Percentiles rank a stretch among this genome's conserved stretches.
Evolutionary conservation across 2,113 vertebrate genomes (phyloP).

Genomic region (Catharus minimus): DNA sequence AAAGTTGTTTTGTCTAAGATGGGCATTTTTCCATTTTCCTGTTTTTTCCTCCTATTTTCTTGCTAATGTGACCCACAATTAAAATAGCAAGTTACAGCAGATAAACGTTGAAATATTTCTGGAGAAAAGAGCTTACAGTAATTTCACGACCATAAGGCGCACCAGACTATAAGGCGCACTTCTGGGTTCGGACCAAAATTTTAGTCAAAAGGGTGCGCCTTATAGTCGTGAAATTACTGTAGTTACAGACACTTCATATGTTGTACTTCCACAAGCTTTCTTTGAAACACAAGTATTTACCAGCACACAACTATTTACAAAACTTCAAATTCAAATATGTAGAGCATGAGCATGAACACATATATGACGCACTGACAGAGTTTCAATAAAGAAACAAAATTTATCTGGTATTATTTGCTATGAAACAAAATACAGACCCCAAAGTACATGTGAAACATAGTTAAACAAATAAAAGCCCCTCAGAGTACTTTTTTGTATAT

Average conservation of each 20-base stretch:
- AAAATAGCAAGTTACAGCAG: neutral
- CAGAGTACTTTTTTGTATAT: neutral
- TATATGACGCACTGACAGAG: neutral
- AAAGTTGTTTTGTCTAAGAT: neutral
- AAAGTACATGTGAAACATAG: neutral
- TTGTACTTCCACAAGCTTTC: neutral
- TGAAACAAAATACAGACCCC: neutral
- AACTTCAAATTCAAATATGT: neutral
- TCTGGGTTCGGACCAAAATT: too few relatives aligned
- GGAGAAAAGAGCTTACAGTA: neutral
- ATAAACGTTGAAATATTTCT: neutral
- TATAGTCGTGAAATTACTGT: too few relatives aligned
- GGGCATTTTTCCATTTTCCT: neutral
- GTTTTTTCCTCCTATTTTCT: neutral
- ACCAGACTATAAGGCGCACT: too few relatives aligned
- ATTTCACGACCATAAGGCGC: too few relatives aligned
- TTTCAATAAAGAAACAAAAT: neutral
- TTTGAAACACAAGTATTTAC: neutral
- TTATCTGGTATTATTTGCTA: neutral
- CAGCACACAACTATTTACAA: neutral
- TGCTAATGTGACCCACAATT: neutral
- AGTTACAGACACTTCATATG: rapidly evolving
- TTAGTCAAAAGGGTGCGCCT: too few relatives aligned
- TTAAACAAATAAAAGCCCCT: neutral
- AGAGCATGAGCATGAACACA: neutral